Conservation (phyloP, 2,888 invertebrate genomes). For the Meiosimyza platycephala region DNA sequence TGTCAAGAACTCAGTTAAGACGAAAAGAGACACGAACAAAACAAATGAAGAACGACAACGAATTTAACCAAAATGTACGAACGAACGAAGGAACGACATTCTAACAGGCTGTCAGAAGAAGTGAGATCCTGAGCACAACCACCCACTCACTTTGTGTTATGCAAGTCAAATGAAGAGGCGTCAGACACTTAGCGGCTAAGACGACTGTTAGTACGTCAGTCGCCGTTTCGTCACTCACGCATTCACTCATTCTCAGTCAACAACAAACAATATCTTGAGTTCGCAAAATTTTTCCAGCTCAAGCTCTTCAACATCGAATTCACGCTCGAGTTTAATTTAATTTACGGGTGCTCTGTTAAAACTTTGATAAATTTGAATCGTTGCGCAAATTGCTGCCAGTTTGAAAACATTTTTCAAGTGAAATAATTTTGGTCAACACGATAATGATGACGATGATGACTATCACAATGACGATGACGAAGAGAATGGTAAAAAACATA, state of each 20-base stretch:
- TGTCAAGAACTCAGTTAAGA: background rate
- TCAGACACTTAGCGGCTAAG: background rate
- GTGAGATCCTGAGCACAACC: background rate
- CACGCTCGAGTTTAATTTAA: slow-evolving; percentile 10
- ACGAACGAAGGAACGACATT: background rate
- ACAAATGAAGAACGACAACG: background rate
- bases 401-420: slow-evolving; percentile 23
- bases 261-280: background rate
- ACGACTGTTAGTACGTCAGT: background rate
- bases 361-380: slow-evolving; percentile 13
- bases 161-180: background rate
- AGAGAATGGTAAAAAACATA: background rate
- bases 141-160: background rate
- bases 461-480: background rate
- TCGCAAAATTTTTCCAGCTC: too few species aligned
- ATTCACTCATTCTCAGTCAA: background rate
- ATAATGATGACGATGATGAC: background rate
- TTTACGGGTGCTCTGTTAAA: background rate
- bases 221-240: background rate
- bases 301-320: too few species aligned
- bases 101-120: background rate
- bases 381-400: slow-evolving; percentile 7
- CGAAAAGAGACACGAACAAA: background rate
- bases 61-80: background rate
- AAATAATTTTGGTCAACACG: slow-evolving; percentile 7